These are phyloP conservation scores for Salvelinus namaycush DNA, from an alignment of 2,113 vertebrate genomes.

Conservation along the genomic window DNA sequence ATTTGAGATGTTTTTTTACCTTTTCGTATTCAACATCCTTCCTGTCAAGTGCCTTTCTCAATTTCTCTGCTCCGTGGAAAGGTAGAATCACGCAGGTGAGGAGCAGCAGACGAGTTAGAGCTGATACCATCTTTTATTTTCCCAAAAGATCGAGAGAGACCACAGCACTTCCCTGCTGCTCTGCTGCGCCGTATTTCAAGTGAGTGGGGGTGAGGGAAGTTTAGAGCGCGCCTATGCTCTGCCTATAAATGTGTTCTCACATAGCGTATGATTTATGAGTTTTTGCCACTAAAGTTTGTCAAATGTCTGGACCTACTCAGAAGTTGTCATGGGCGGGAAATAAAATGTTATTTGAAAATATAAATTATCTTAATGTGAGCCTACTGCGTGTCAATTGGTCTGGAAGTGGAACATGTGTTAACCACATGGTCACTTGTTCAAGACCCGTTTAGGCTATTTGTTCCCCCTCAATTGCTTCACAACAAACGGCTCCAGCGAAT, in stretches of 20 bases:
- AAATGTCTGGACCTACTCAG: not conserved
- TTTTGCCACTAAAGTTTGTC: not conserved
- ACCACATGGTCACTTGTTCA: too few relatives aligned
- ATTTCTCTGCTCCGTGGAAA: constrained; percentile 68
- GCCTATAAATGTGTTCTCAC: not conserved
- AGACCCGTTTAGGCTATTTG: too few relatives aligned
- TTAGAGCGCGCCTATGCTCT: not conserved
- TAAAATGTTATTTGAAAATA: too few relatives aligned
- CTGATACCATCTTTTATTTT: constrained; percentile 54
- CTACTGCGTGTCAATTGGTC: too few relatives aligned
- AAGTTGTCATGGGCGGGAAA: too few relatives aligned
- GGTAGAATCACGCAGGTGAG: constrained; percentile 63
- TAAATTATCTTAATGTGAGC: too few relatives aligned
- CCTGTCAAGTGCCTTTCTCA: constrained; percentile 71
- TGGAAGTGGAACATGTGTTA: too few relatives aligned
- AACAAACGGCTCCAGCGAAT: too few relatives aligned
- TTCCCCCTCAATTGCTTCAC: too few relatives aligned
- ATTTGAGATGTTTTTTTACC: constrained; percentile 43
- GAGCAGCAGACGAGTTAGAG: constrained; percentile 58
- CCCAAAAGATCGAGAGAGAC: too few relatives aligned
- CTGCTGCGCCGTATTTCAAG: not conserved
- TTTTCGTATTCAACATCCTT: constrained; percentile 75
- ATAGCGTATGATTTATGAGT: not conserved
- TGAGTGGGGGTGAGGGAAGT: not conserved
- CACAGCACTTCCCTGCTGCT: too few relatives aligned